These are phyloP conservation scores for Euura lappo DNA, from an alignment of 1,140 invertebrate genomes.

Conservation along the genomic window DNA sequence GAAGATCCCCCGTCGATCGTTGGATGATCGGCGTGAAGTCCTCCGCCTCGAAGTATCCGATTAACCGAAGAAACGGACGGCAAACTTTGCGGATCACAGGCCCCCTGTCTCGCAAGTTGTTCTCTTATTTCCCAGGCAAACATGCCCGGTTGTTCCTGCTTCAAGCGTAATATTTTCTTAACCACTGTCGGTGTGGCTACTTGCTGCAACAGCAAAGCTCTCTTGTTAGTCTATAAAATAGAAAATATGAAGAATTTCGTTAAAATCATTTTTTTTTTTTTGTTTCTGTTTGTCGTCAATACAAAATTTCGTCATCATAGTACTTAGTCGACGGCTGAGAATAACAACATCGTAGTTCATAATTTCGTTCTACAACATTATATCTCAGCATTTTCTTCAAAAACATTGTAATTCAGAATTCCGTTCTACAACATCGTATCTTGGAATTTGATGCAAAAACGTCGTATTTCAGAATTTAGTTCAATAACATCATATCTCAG, in stretches of 20 bases:
- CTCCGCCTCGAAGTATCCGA: conserved; percentile 88
- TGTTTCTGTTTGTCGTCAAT: conserved; percentile 3
- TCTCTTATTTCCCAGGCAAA: conserved; percentile 95
- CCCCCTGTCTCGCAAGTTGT: conserved; percentile 80
- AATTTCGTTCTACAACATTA: not conserved
- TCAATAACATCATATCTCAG: no score
- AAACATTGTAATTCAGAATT: no score
- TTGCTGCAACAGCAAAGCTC: conserved; percentile 72
- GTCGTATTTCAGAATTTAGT: no score
- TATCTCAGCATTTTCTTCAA: no score
- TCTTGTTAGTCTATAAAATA: conserved; percentile 13
- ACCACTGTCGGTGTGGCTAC: conserved; percentile 92
- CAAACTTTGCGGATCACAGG: conserved; percentile 85
- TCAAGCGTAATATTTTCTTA: conserved; percentile 88
- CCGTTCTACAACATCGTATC: no score
- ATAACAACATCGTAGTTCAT: conserved; percentile 16
- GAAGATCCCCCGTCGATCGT: conserved; percentile 44
- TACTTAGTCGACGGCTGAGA: not conserved
- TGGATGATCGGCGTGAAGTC: conserved; percentile 57
- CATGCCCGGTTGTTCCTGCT: conserved; percentile 91
- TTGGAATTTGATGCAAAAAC: no score
- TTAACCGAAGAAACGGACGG: conserved; percentile 96
- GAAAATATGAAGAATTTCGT: not conserved
- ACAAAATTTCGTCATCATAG: no score
- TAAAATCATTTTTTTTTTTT: conserved; percentile 10